Evolutionary conservation across 1,140 invertebrate genomes (phyloP), one percentile per base, ranked within the genome.

Genomic region (Hypsibius dujardini): DNA sequence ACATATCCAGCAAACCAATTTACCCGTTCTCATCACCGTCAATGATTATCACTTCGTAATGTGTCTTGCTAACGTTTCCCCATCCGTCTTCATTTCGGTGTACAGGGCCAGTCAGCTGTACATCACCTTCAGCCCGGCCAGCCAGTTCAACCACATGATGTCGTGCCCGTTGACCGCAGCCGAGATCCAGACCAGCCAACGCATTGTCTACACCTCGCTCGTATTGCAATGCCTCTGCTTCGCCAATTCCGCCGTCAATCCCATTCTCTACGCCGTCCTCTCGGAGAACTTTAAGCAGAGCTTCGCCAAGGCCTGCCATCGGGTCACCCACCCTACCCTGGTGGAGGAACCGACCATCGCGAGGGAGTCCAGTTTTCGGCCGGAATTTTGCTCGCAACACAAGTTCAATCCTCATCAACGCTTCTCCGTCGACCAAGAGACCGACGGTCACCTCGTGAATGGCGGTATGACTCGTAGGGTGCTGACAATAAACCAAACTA

Each of bases 211-310:
- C 62, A 14, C 42, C 3, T 67, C 62, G 42, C 62, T 67, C 3
- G 45, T 67, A 7, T 42, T 67, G 62, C 62, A 67, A 42, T 67
- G 89, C 76, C 83, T 98, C 69, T 90, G 89, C 71, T 98, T 98
- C 79, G 90, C 90, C 71, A 98, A 98, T 78, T 95, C 92, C 2
- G 94, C 93, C 0, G 89, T 98, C 81, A 98, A 98, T 81, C 95
- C 94, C 2, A 92, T 97, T 71, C 83, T 98, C 0, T 97, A 97
- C 79, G 92, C 94, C 1, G 94, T 94, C 75, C 82, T 94, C 0
- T 90, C 88, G 74, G 91, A 94, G 75, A 94, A 94, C 76, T 95
- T 95, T 78, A 92, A 92, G 78, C 94, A 94, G 80, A 92, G 90
- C 76, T 95, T 94, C 77, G 80, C 91, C 72, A 95, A 95, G 78